phyloP scores from a whole-genome alignment of 2,888 invertebrate genomes.

The Mythimna ferrago region DNA sequence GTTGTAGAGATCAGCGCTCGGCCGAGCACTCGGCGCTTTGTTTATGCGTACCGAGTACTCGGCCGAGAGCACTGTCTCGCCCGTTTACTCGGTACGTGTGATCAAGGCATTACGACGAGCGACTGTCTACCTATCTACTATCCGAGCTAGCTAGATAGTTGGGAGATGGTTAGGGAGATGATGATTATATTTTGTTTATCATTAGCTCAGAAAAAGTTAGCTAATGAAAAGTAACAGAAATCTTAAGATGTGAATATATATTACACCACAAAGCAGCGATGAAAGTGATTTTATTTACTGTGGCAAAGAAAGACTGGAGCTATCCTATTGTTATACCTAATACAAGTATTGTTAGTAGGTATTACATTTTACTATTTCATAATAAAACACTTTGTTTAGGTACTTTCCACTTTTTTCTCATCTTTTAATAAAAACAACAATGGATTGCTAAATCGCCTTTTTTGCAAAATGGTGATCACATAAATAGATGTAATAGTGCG shows the following conservation, averaged over 20 bases:
- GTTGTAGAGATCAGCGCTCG: too few relatives aligned
- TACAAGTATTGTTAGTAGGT: neutral
- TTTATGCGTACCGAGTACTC: too few relatives aligned
- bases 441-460: slow-evolving; percentile 10
- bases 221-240: neutral
- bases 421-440: slow-evolving; percentile 25
- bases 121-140: too few relatives aligned
- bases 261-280: neutral
- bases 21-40: too few relatives aligned
- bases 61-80: too few relatives aligned
- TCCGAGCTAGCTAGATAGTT: too few relatives aligned
- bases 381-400: neutral
- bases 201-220: neutral
- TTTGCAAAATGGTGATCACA: slow-evolving; percentile 15
- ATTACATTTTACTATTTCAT: neutral
- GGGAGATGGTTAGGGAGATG: neutral
- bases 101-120: too few relatives aligned
- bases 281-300: slow-evolving; percentile 29
- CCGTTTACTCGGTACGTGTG: too few relatives aligned
- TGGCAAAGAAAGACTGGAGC: slow-evolving; percentile 4
- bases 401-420: slow-evolving; percentile 38
- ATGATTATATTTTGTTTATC: neutral
- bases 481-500: too few relatives aligned
- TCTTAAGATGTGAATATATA: slow-evolving; percentile 8
- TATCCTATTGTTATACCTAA: slow-evolving; percentile 21